A percentile compares a stretch with the other conserved stretches of the same genome.
These are phyloP conservation scores for Axis porcinus DNA, from an alignment of 2,113 vertebrate species.

Conservation along the genomic window DNA sequence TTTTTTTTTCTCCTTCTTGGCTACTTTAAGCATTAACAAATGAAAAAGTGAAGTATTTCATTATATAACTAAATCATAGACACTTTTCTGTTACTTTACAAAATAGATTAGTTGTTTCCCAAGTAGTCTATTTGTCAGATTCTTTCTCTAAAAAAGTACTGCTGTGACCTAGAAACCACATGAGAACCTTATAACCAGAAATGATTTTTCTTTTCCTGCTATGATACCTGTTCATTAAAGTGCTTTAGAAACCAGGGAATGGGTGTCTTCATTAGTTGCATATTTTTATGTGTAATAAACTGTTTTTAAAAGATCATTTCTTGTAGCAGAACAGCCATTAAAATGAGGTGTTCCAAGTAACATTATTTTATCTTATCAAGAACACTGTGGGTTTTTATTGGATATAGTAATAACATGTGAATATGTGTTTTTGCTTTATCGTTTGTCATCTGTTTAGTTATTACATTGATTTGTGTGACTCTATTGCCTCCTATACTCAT, in stretches of 20 bases:
- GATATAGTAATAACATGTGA: background rate
- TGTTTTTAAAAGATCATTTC: background rate
- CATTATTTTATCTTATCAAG: background rate
- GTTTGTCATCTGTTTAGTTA: background rate
- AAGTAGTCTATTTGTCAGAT: background rate
- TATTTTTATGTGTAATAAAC: background rate
- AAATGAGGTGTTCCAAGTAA: background rate
- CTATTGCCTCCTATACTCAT: background rate
- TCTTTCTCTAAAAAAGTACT: background rate
- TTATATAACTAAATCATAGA: background rate
- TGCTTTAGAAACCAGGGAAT: background rate
- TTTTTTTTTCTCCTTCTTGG: background rate
- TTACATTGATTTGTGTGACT: background rate
- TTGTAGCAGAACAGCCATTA: background rate
- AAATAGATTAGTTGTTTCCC: background rate
- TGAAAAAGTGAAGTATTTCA: background rate
- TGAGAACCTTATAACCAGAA: background rate
- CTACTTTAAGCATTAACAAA: background rate
- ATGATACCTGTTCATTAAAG: background rate
- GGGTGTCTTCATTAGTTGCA: background rate
- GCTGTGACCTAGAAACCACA: background rate
- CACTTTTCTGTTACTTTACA: background rate
- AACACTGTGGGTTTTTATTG: background rate
- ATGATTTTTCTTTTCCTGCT: background rate
- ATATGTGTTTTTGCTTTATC: background rate